Evolutionary conservation across 1,140 invertebrate genomes (phyloP).

Genomic region (Rhagoletis zephyria): DNA sequence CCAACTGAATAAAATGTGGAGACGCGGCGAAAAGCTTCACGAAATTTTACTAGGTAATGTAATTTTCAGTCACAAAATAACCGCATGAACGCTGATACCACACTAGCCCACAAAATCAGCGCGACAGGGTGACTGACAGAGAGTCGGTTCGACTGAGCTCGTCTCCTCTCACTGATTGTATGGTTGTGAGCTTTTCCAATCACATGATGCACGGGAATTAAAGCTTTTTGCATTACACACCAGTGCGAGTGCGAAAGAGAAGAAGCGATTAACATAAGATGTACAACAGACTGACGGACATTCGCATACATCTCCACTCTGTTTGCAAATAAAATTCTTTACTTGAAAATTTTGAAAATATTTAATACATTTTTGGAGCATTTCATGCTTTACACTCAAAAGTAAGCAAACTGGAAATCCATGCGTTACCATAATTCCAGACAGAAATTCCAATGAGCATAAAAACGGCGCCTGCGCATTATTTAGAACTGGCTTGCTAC

Average conservation of each 20-base stretch:
- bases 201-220: constrained; percentile 1
- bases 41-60: constrained; percentile 20
- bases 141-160: neutral
- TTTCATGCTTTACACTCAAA: too few relatives aligned
- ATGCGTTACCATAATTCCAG: too few relatives aligned
- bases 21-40: constrained; percentile 14
- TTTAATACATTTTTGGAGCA: too few relatives aligned
- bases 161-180: neutral
- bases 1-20: neutral
- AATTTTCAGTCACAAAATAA: constrained; percentile 52
- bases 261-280: too few relatives aligned
- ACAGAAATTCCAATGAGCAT: neutral
- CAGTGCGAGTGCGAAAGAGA: neutral
- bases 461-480: neutral
- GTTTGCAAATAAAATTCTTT: too few relatives aligned
- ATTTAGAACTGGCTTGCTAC: too few relatives aligned
- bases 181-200: constrained; percentile 20
- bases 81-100: constrained; percentile 58
- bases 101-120: constrained; percentile 55
- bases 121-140: constrained; percentile 42
- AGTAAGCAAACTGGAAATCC: too few relatives aligned
- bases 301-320: too few relatives aligned
- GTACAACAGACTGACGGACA: too few relatives aligned
- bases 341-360: too few relatives aligned
- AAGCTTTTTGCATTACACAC: neutral